Conservation (phyloP, 2,113 vertebrate species). For the Nematolebias whitei region DNA sequence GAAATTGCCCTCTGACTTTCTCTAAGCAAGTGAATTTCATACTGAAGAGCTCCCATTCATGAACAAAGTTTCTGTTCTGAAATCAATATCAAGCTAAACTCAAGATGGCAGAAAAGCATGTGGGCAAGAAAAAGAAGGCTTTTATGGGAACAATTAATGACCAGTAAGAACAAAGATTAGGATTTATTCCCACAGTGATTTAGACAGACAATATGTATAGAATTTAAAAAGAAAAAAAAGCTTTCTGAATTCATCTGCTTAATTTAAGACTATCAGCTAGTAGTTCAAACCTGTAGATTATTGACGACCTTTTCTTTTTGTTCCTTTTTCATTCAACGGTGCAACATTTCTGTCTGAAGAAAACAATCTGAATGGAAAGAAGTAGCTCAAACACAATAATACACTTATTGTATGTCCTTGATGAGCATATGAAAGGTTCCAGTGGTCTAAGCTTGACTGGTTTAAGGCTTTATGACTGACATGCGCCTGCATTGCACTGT, state of each 20-base stretch:
- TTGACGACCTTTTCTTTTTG: not conserved
- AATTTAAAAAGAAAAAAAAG: not conserved
- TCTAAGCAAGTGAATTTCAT: not conserved
- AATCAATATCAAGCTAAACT: not conserved
- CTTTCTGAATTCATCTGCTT: not conserved
- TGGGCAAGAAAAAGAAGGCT: not conserved
- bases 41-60: not conserved
- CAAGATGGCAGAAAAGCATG: not conserved
- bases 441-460: not conserved
- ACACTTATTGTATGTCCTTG: not conserved
- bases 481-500: not conserved
- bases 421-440: not conserved
- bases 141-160: not conserved
- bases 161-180: not conserved
- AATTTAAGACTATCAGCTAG: not conserved
- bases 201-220: not conserved
- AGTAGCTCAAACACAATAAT: not conserved
- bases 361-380: not conserved
- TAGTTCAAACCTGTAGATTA: not conserved
- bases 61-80: not conserved
- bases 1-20: not conserved
- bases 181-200: not conserved
- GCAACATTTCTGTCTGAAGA: not conserved
- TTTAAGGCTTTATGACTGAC: not conserved
- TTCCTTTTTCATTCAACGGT: too few species aligned